Evolutionary conservation across 2,888 invertebrate genomes (phyloP).

Genomic region (Thyatira batis): DNA sequence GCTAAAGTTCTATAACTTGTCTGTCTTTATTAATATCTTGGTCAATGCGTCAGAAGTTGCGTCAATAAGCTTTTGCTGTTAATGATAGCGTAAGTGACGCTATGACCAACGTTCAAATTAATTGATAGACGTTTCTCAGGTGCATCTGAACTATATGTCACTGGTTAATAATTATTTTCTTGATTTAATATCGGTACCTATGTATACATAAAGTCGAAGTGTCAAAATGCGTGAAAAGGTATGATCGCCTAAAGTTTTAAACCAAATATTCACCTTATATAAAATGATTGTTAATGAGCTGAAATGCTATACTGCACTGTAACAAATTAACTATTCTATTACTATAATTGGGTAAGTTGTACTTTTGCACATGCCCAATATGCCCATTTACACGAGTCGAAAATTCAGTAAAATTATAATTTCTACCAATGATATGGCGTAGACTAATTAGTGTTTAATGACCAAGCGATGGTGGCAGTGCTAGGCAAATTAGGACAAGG

Average conservation of each 20-base stretch:
- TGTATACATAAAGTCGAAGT: too few species aligned
- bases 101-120: neutral
- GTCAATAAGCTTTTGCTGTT: neutral
- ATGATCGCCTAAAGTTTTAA: neutral
- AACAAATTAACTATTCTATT: neutral
- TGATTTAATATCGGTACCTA: too few species aligned
- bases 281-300: neutral
- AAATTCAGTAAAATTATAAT: too few species aligned
- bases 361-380: too few species aligned
- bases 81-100: neutral
- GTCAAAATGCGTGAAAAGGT: too few species aligned
- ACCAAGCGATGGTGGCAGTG: slow-evolving; percentile 1
- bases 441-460: neutral
- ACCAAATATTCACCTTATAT: neutral
- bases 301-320: neutral
- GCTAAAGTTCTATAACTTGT: neutral
- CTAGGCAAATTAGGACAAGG: slow-evolving; percentile 61
- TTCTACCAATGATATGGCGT: too few species aligned
- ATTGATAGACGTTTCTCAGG: neutral
- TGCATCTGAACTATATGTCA: too few species aligned
- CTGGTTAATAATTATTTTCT: too few species aligned
- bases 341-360: too few species aligned
- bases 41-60: neutral
- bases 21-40: neutral
- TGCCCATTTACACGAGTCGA: too few species aligned